Conservation (phyloP, 2,113 vertebrate species). For the Equus przewalskii region DNA sequence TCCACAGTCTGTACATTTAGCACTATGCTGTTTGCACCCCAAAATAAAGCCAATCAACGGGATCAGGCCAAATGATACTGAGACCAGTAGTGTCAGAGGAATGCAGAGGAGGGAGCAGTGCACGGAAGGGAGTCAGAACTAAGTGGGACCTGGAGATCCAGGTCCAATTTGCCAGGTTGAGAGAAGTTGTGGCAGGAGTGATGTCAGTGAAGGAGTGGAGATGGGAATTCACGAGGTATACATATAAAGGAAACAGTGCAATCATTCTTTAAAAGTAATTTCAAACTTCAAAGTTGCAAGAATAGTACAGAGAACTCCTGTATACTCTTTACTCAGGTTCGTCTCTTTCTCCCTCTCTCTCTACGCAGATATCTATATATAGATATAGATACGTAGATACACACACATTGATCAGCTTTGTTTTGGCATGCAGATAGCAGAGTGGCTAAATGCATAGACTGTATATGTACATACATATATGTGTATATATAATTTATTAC, state of each 20-base stretch:
- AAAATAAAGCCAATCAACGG: neutral
- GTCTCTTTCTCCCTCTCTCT: neutral
- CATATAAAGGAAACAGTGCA: neutral
- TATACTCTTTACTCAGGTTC: neutral
- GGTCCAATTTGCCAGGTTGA: neutral
- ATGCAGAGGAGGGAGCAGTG: neutral
- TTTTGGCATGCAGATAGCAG: neutral
- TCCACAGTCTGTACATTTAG: neutral
- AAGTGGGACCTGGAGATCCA: neutral
- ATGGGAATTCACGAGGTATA: neutral
- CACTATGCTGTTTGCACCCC: neutral
- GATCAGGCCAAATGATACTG: neutral
- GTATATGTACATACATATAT: neutral
- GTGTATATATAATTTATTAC: neutral
- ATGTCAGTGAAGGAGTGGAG: neutral
- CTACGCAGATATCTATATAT: neutral
- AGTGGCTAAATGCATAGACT: conserved; percentile 38
- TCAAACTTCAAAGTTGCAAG: conserved; percentile 13
- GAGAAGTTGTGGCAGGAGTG: neutral
- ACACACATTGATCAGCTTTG: neutral
- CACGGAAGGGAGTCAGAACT: neutral
- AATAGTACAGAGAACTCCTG: neutral
- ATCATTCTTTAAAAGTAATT: conserved; percentile 7
- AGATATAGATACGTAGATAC: neutral
- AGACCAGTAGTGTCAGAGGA: neutral